Conservation (phyloP, 2,888 invertebrate genomes). For the Tenthredo livida region DNA sequence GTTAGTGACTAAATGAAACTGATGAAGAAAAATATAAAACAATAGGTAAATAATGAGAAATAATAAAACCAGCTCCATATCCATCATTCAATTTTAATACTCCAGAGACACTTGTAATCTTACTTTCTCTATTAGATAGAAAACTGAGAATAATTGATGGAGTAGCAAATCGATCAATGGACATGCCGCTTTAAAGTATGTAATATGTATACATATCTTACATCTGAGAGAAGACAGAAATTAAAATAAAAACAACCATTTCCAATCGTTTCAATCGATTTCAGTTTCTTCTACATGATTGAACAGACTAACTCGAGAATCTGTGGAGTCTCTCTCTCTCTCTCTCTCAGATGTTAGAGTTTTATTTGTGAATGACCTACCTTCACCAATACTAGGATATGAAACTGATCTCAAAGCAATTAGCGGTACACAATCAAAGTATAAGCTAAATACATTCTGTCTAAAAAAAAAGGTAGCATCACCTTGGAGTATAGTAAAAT, state of each 20-base stretch:
- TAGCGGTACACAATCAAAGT: constrained; percentile 78
- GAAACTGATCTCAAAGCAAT: constrained; percentile 77
- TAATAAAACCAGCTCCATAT: constrained; percentile 17
- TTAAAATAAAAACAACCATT: neutral
- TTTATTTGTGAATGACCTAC: constrained; percentile 67
- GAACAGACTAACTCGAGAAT: neutral
- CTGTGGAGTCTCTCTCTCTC: neutral
- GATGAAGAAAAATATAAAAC: constrained; percentile 65
- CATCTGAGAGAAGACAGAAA: constrained; percentile 16
- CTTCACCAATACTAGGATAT: constrained; percentile 60
- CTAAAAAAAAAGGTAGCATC: constrained; percentile 27
- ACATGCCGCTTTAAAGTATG: constrained; percentile 8
- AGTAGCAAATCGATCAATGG: constrained; percentile 2
- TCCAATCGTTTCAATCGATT: neutral
- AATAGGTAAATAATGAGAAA: constrained; percentile 26
- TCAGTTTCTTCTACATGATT: neutral
- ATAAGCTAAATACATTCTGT: constrained; percentile 76
- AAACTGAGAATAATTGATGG: neutral
- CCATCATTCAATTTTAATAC: neutral
- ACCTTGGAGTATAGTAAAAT: constrained; percentile 14
- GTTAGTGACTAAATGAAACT: constrained; percentile 77
- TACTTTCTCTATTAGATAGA: neutral
- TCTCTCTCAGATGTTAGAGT: constrained; percentile 54
- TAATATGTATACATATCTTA: constrained; percentile 28
- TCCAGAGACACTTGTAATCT: neutral